Evolutionary conservation across 2,797 vertebrate species (phyloP), one percentile per base, ranked within the genome.

Genomic region (Rhinogobio ventralis): DNA sequence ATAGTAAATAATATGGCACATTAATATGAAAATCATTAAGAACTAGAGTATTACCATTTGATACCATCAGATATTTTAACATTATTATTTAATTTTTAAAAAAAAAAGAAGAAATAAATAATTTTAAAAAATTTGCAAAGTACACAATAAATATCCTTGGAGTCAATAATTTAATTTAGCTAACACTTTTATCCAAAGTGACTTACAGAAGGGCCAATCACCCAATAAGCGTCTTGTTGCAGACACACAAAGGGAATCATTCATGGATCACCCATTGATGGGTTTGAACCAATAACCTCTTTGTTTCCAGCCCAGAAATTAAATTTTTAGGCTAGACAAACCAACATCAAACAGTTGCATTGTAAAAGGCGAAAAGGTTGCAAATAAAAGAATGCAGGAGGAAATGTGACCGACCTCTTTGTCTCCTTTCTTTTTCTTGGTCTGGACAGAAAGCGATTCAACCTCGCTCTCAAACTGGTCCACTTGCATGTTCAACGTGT

Each of bases 401-500:
- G 17, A 23, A 42, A 46, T 2, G 11, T 25, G 77, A 94, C 96
- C 93, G 84, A 98, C 97, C 94, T 98, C 97, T 89, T 98, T 98
- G 91, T 98, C 97, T 17, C 96, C 96, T 93, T 98, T 98, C 95
- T 98, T 98, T 91, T 98, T 98, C 14, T 94, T 95, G 0, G 97
- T 97, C 91, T 97, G 96, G 85, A 97, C 96, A 0, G 96, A 97
- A 7, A 98, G 95, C 2, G 96, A 97, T 91, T 98, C 97, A 89
- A 97, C 96, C 71, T 98, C 97, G 7, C 97, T 98, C 92, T 98
- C 97, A 73, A 96, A 98, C 95, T 97, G 96, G 93, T 98, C 97
- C 95, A 98, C 97, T 93, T 98, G 96, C 97, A 97, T 97, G 94
- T 98, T 98, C 76, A 98, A 85, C 5, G 94, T 96, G 94, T 97